Conservation (phyloP, 2,888 invertebrate genomes). For the Luperina testacea region DNA sequence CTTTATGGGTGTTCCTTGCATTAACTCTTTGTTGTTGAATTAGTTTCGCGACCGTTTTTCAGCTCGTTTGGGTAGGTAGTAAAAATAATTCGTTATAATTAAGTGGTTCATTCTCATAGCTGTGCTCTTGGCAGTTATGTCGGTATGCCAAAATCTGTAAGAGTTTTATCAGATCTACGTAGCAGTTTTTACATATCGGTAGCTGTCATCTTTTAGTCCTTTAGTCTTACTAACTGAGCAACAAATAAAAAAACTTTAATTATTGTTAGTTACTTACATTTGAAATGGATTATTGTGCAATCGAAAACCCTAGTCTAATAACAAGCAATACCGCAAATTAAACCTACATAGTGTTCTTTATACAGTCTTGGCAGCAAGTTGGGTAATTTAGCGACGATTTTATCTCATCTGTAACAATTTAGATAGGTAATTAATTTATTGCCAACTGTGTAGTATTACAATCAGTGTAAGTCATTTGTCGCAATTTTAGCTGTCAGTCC, state of each 20-base stretch:
- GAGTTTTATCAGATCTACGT: not conserved
- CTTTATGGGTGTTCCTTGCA: conserved; percentile 79
- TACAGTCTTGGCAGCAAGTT: conserved; percentile 13
- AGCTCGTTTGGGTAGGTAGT: conserved; percentile 58
- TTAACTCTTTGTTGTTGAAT: conserved; percentile 83
- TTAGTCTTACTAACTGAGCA: not conserved
- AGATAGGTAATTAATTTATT: conserved; percentile 49
- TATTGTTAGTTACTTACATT: not conserved
- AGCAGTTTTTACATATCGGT: not conserved
- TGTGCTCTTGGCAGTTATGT: not conserved
- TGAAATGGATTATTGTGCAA: not conserved
- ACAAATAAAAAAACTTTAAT: not conserved
- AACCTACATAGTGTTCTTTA: conserved; percentile 7
- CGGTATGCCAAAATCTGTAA: not conserved
- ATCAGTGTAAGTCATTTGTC: conserved; percentile 56
- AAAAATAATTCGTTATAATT: conserved; percentile 51
- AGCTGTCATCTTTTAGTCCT: not conserved
- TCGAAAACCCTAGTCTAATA: not conserved
- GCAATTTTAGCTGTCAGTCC: conserved; percentile 47
- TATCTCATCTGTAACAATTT: conserved; percentile 55
- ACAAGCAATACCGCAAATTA: conserved; percentile 19
- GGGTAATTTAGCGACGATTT: conserved; percentile 30
- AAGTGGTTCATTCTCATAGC: not conserved
- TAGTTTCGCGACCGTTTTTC: conserved; percentile 73
- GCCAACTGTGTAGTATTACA: conserved; percentile 44